Percentiles rank a stretch among this genome's conserved stretches.
Conservation (phyloP, 2,113 vertebrate species). For the Tyrannus savana region DNA sequence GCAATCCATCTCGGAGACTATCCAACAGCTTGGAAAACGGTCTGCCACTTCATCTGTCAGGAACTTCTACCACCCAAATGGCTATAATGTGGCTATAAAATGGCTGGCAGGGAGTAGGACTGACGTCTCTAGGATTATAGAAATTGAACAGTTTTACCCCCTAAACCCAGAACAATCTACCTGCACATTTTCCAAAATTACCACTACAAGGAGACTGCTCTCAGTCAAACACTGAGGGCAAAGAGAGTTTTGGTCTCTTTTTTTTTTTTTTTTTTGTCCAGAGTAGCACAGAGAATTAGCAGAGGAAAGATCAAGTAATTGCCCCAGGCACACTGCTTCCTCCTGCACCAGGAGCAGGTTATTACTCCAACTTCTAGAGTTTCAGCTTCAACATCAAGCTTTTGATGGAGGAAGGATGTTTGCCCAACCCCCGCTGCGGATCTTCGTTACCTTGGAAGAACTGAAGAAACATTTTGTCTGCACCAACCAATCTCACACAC, state of each 20-base stretch:
- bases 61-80: neutral
- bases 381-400: neutral
- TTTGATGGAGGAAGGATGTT: neutral
- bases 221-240: neutral
- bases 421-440: neutral
- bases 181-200: neutral
- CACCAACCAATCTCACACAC: neutral
- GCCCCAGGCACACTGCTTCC: neutral
- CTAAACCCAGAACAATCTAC: neutral
- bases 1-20: neutral
- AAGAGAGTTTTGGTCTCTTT: neutral
- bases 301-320: neutral
- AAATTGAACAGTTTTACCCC: neutral
- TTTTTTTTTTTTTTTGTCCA: neutral
- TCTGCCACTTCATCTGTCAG: neutral
- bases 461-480: neutral
- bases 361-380: neutral
- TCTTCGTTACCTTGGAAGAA: neutral
- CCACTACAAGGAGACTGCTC: neutral
- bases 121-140: neutral
- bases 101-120: neutral
- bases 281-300: neutral
- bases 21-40: neutral
- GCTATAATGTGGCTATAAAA: neutral
- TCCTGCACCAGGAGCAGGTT: neutral